Evolutionary conservation across 2,113 vertebrate genomes (phyloP).

Genomic region (Proteles cristata): DNA sequence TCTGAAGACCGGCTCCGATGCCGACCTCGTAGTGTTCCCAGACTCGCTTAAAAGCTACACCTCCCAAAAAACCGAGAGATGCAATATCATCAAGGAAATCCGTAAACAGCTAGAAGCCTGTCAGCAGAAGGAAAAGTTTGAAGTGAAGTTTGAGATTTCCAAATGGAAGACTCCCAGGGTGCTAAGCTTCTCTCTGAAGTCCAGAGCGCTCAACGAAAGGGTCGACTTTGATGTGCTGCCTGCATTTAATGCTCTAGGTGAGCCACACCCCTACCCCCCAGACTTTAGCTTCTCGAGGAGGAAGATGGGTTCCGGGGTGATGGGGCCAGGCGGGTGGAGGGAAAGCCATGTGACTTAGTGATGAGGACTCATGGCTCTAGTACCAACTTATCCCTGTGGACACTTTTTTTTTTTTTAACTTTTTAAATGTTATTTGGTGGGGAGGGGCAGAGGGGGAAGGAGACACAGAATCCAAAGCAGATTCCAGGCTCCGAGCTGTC

Average conservation of each 20-base stretch:
- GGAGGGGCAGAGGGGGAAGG: too few species aligned
- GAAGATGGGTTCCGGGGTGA: neutral
- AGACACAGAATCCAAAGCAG: too few species aligned
- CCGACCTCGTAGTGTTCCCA: conserved; percentile 19
- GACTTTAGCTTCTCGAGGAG: neutral
- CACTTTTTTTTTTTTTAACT: too few species aligned
- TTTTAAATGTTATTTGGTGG: too few species aligned
- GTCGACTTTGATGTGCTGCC: conserved; percentile 64
- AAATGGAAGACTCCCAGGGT: neutral
- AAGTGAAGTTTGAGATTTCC: conserved; percentile 28
- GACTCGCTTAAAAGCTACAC: neutral
- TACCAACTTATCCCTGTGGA: neutral
- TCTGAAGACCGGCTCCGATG: conserved; percentile 28
- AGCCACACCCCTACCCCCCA: neutral
- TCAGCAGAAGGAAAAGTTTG: fast-evolving
- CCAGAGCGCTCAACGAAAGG: neutral
- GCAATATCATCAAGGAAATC: neutral
- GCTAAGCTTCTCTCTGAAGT: conserved; percentile 69
- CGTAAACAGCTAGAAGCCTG: neutral
- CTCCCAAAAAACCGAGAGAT: fast-evolving
- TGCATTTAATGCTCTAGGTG: conserved; percentile 39
- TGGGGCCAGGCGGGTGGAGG: fast-evolving
- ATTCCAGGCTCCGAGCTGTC: too few species aligned
- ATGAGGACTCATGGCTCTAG: fast-evolving
- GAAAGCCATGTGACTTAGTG: neutral